Base-by-base conservation (phyloP, 2,888 invertebrate species). In the Poecilobothrus nobilitatus region DNA sequence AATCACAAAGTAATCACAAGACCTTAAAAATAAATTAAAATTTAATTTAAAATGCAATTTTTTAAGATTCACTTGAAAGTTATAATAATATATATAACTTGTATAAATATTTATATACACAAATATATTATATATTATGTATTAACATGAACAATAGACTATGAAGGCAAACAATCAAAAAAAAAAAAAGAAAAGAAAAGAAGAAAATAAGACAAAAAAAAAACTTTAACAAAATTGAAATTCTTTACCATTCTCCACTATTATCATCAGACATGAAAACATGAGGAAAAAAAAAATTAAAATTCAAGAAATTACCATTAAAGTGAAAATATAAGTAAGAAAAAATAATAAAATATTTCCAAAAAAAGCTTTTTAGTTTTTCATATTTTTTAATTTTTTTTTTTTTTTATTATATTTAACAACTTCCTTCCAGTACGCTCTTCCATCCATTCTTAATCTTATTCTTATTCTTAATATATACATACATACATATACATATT, bases 281-380 rank as follows among this genome's bases (percentile, higher is more conserved):
- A 53, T 53, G 15, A 53, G 18, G 53, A 37, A 53, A 53, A 27
- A 27, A 27, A 15, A 53, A 18, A 53, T 53, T 53, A 53, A 53
- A 53, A 53, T 53, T 53, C 53, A 53, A 53, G 53, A 53, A 53
- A 53, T 53, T 18, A 3, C 44, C 8, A 44, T 44, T 15, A 53
- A 15, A 53, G 53, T 53, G 18, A 15, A 53, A 18, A 18, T 18
- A 53, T 41, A 15, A 41, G 41, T 8, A 9, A 41, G 41, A 9
- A 41, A 41, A 41, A 12, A 41, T 41, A 41, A 41, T 41, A 41
- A 41, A 12, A 41, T 41, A 41, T 41, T 41, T 53, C 53, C 53
- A 53, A 53, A 53, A 41, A 41, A 53, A 53, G 53, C 53, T 53
- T 18, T 53, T 53, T 53, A 53, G 53, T 53, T 53, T n/a, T 53